Evolutionary conservation across 2,888 invertebrate species (phyloP), one percentile per base, ranked within the genome.

Genomic region (Brachyptera risi): DNA sequence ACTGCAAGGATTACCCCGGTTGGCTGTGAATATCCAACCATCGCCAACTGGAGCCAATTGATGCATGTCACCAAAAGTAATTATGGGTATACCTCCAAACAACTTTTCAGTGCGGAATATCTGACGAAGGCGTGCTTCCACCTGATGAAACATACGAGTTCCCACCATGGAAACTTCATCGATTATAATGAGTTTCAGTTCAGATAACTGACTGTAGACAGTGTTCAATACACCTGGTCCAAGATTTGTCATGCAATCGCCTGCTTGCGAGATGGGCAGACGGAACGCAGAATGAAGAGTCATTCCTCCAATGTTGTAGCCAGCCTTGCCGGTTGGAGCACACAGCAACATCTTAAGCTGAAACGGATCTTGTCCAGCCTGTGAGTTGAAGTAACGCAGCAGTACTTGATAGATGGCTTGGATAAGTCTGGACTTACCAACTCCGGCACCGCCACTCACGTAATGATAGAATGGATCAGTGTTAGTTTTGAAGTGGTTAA

Each of bases 371-470:
- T 21, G 5, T 44, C 67, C 67, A 38, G 65, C 61, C 31, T 23
- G 44, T 56, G 51, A 58, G 54, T 67, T 67, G 56, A 66, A 69
- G n/a, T 62, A 62, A 49, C 63, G 47, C 35, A 61, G 67, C 47
- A 68, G 58, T 49, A 63, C 44, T n/a, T 69, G 70, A 60, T 65
- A 66, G 31, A 71, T 63, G 13, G 67, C 64, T 19, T 64, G 66
- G 3, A 72, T 68, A 1, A n/a, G 58, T 15, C 50, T 63, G 60
- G 69, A 70, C 66, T 71, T 71, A n/a, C n/a, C n/a, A n/a, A 70
- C 70, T 3, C 71, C 70, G 70, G n/a, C 71, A 42, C 67, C 65
- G 4, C 69, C 69, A 63, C 61, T 63, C n/a, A n/a, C n/a, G n/a
- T n/a, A n/a, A n/a, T 65, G 62, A 58, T 57, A 59, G 59, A 68